These are phyloP conservation scores for Capreolus pygargus DNA, from an alignment of 2,113 vertebrate species.

Conservation along the genomic window DNA sequence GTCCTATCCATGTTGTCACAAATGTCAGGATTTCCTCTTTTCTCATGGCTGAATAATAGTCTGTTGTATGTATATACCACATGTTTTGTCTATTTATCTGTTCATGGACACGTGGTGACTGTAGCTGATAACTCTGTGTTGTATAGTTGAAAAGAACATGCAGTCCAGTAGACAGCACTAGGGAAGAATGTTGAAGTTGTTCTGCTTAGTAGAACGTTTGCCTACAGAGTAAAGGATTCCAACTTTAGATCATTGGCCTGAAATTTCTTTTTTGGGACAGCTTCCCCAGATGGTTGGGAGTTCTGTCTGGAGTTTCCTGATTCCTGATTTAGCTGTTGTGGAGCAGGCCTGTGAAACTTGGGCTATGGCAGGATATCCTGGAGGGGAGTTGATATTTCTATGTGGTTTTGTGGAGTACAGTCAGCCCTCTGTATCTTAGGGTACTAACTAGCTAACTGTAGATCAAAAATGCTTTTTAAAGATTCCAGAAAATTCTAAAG, in stretches of 20 bases:
- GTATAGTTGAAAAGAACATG: background rate
- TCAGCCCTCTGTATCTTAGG: background rate
- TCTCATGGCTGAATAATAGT: background rate
- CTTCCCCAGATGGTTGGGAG: background rate
- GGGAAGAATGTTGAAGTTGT: background rate
- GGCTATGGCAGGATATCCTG: background rate
- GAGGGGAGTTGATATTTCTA: background rate
- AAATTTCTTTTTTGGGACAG: background rate
- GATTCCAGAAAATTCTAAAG: background rate
- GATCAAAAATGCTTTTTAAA: background rate
- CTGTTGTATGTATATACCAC: background rate
- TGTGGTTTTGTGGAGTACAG: background rate
- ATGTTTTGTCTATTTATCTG: background rate
- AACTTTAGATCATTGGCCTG: background rate
- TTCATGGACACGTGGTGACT: background rate
- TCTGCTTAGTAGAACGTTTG: background rate
- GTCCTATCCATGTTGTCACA: background rate
- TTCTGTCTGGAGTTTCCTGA: background rate
- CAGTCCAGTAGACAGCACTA: background rate
- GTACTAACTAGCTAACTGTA: background rate
- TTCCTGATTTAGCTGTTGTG: rapidly evolving
- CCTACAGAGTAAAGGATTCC: background rate
- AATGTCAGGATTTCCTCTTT: background rate
- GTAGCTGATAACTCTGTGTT: background rate
- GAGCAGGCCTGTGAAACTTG: background rate